These are phyloP conservation scores for Sarcophaga bullata DNA, from an alignment of 1,140 invertebrate species.

Conservation along the genomic window DNA sequence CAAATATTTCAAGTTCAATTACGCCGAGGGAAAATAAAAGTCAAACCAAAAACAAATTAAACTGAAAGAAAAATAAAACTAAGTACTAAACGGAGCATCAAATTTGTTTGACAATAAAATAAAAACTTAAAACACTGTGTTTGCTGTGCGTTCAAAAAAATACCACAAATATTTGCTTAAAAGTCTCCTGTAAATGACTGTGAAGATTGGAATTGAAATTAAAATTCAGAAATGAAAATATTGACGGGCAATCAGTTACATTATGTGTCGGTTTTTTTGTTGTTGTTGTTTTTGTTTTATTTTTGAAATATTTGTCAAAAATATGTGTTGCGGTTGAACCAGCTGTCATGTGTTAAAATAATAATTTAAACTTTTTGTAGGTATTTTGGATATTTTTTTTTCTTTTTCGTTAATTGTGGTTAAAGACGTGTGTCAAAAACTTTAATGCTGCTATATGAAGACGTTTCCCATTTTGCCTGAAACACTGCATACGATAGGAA, in stretches of 20 bases:
- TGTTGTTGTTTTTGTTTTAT: neutral
- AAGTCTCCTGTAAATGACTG: neutral
- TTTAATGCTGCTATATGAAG: conserved; percentile 10
- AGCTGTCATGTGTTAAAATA: too few relatives aligned
- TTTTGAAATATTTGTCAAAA: neutral
- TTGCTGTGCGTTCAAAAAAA: too few relatives aligned
- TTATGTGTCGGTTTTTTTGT: neutral
- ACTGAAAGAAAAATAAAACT: neutral
- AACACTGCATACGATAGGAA: neutral
- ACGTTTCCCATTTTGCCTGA: neutral
- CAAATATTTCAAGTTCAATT: conserved; percentile 41
- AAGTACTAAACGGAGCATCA: neutral
- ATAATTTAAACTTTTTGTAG: neutral
- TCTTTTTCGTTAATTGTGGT: neutral
- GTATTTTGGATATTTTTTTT: neutral
- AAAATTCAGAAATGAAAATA: too few relatives aligned
- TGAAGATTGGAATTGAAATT: neutral
- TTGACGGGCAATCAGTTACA: too few relatives aligned
- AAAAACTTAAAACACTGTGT: too few relatives aligned
- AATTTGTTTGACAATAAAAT: too few relatives aligned
- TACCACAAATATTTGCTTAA: neutral
- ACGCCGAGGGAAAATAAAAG: neutral
- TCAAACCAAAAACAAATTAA: neutral
- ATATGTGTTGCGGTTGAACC: neutral
- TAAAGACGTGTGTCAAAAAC: conserved; percentile 30